Base-by-base conservation (phyloP, 2,888 invertebrate genomes). In the Ennomos fuscantarius region DNA sequence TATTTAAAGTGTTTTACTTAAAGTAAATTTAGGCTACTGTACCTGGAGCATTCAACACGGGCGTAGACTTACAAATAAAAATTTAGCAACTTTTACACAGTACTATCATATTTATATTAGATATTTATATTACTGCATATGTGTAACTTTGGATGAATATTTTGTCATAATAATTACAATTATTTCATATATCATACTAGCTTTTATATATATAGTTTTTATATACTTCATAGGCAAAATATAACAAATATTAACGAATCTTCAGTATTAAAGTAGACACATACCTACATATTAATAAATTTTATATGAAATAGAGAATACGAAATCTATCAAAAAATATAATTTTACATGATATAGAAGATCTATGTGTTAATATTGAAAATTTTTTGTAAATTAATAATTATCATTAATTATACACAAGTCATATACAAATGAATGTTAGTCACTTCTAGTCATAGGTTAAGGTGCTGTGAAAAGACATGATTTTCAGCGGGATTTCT, bases 401-500 rank as follows among this genome's bases (percentile, higher is more conserved):
- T 31, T 37, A 24, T 24, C 24, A 24, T 12, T 45, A 39, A 24
- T 24, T 42, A 63, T 13, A 40, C 13, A 52, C 45, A 53, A 44
- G 43, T 40, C 55, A 49, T 43, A 34, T 44, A 45, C 39, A 42
- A 43, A 42, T 47, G 11, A 62, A 68, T 24, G 24, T 24, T 80
- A 82, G 78, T 83, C 81, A 74, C 71, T 72, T 86, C 89, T 90
- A 90, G 90, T 89, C 89, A 86, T 86, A 87, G 82, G 74, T 65
- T 80, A 81, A 85, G 82, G 65, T 87, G 87, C 86, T 89, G 87
- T 87, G 87, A 88, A 88, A 88, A 86, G 86, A 85, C 82, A 86
- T 71, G 41, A 40, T 54, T 49, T 47, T 55, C 47, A 48, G 60
- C 44, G 33, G 53, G 55, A 50, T 46, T 62, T 47, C n/a, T 42